Base-by-base conservation (phyloP, 2,113 vertebrate genomes). In the Chaetops frenatus region DNA sequence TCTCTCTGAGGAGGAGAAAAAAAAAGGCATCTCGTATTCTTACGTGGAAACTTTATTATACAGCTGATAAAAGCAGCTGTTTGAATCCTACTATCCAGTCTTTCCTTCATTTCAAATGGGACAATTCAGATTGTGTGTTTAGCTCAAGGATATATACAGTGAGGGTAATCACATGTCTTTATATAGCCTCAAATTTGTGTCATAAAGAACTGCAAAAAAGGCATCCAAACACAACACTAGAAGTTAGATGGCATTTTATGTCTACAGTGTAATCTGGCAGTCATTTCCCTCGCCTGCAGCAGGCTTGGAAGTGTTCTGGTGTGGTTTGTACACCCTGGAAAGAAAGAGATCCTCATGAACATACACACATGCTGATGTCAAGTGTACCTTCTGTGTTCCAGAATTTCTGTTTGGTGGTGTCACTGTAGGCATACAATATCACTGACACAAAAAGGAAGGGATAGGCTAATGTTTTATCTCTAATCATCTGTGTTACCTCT, bases 151-250 rank as follows among this genome's bases (percentile, higher is more conserved):
- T 95, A 87, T 89, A 90, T 94, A 92, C 82, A 92, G 82, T 90
- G 74, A 94, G 54, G 42, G 81, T 96, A 96, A 94, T 96, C 91
- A 92, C 94, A 90, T 0, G 1, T 66, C 88, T 96, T 96, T 95
- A 87, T 88, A 94, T 90, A 72, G 69, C 72, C 62, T 82, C 77
- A 90, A 70, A 96, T 96, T 90, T 88, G 44, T 92, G 76, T 76
- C 81, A 92, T 94, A 90, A 95, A 93, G 81, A 94, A 85, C 65
- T 74, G 72, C 78, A 94, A 94, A 94, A 93, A 86, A 93, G 76
- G 53, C 83, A 81, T 81, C 83, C 35, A 90, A 95, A 88, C 5
- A 44, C 53, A 88, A 84, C 42, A 35, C 4, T 94, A 66, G 47
- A 94, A 94, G 60, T 89, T 89, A 90, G 74, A 93, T 44, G 42